Evolutionary conservation across 2,888 invertebrate species (phyloP), one percentile per base, ranked within the genome.

Genomic region (Limnephilus lunatus): DNA sequence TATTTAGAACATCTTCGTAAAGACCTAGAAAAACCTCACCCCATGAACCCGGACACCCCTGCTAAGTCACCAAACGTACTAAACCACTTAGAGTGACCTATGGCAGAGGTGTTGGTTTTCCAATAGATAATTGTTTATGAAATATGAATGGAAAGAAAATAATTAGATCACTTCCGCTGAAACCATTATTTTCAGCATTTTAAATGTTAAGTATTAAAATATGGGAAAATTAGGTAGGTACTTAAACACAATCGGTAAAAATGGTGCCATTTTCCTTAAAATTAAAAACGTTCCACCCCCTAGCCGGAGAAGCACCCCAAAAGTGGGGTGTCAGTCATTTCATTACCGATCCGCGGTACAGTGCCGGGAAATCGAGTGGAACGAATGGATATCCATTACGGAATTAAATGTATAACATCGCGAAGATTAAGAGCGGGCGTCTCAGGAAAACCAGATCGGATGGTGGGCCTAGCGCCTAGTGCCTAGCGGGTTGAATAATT

Each of bases 311-410:
- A 7, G 9, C 25, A 25, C 68, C 68, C 68, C 86, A 19, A 25
- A 81, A 44, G 68, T 87, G 88, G 93, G 93, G 93, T 93, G 93
- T 92, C 93, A 93, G 85, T 93, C 93, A 93, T 93, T 93, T 93
- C 93, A 93, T 93, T 93, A 93, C 93, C 93, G 92, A 93, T 93
- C 93, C 91, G 93, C 93, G 92, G 93, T 81, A 93, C 91, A 48
- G 90, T 85, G 87, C 88, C 85, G 91, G 93, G 92, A 93, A 93
- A 93, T 93, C 92, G 93, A 93, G 92, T 90, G 93, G 91, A 93
- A 93, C 93, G 93, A 93, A 93, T 92, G 93, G 92, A 92, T 93
- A 93, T 91, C 93, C 93, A 93, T 93, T 93, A 93, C 89, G 93
- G 93, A 93, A 93, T 93, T 93, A 93, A 93, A 92, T 93, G 92